A percentile compares a stretch with the other conserved stretches of the same genome.
Conservation (phyloP, 2,888 invertebrate species). For the Protodeltote pygarga region DNA sequence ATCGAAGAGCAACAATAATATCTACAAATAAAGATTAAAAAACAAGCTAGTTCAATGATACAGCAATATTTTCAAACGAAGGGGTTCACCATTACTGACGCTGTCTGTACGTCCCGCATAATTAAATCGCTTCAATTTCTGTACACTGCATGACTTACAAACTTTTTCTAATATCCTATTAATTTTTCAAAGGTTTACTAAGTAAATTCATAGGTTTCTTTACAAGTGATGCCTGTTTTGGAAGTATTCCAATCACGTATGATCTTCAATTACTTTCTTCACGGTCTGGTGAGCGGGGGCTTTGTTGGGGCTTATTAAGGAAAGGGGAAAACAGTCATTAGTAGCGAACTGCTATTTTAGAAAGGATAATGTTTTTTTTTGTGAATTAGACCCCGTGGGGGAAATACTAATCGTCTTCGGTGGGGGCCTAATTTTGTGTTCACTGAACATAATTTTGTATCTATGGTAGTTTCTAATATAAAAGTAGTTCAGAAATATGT, state of each 20-base stretch:
- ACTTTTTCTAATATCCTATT: conserved; percentile 9
- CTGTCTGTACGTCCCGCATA: conserved; percentile 11
- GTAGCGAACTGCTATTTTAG: conserved; percentile 22
- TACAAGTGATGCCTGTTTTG: conserved; percentile 26
- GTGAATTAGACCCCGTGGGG: too few relatives aligned
- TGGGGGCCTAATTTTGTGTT: too few relatives aligned
- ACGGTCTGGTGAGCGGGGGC: conserved; percentile 55
- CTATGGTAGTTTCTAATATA: too few relatives aligned
- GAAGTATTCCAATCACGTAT: conserved; percentile 62
- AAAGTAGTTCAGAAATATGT: too few relatives aligned
- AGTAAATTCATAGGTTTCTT: conserved; percentile 22
- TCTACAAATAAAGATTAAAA: too few relatives aligned
- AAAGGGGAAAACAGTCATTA: conserved; percentile 46
- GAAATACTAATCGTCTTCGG: too few relatives aligned
- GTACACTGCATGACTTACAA: conserved; percentile 31
- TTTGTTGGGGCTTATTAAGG: conserved; percentile 56
- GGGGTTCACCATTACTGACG: conserved; percentile 4
- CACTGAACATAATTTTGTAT: too few relatives aligned
- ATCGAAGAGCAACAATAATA: too few relatives aligned
- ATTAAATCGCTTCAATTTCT: conserved; percentile 6
- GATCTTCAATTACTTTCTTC: conserved; percentile 68
- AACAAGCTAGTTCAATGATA: too few relatives aligned
- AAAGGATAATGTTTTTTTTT: conserved; percentile 13
- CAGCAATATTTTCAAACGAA: too few relatives aligned
- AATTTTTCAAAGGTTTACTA: conserved; percentile 31